Conservation (phyloP, 1,140 invertebrate species). For the Plutomurus gul region DNA sequence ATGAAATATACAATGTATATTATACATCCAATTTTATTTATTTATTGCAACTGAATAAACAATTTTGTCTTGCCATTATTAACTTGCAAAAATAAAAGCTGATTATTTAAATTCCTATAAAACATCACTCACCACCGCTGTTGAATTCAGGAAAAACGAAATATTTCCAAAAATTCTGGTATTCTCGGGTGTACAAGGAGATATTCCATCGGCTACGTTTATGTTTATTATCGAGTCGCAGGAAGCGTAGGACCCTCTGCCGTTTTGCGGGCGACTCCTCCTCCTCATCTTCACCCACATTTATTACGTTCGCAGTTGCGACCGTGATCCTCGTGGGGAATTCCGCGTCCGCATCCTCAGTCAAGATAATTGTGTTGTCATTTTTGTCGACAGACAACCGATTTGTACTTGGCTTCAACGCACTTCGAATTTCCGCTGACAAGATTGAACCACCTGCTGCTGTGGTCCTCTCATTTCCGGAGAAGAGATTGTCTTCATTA, state of each 20-base stretch:
- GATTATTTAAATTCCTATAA: background rate
- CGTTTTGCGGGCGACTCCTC: background rate
- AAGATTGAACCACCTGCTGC: background rate
- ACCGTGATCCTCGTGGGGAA: background rate
- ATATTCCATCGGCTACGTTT: background rate
- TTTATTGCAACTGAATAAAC: too few species aligned
- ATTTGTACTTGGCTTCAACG: conserved; percentile 8
- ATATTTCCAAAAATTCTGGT: conserved; percentile 8
- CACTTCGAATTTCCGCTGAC: background rate
- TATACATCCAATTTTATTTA: too few species aligned
- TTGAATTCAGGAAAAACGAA: background rate
- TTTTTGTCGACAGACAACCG: conserved; percentile 6
- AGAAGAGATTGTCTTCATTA: background rate
- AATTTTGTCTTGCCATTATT: too few species aligned
- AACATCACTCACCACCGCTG: background rate
- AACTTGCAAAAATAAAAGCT: too few species aligned
- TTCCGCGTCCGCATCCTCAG: background rate
- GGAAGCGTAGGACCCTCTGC: background rate
- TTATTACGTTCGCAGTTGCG: background rate
- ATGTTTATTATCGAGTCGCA: background rate
- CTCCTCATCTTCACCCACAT: background rate
- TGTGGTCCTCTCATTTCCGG: background rate
- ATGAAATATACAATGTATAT: too few species aligned
- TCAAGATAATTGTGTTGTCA: conserved; percentile 25
- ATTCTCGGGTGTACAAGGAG: background rate